Percentiles rank a stretch among this genome's conserved stretches.
These are phyloP conservation scores for Acropora yongei DNA, from an alignment of 64 coral and sea anemone species.

Conservation along the genomic window DNA sequence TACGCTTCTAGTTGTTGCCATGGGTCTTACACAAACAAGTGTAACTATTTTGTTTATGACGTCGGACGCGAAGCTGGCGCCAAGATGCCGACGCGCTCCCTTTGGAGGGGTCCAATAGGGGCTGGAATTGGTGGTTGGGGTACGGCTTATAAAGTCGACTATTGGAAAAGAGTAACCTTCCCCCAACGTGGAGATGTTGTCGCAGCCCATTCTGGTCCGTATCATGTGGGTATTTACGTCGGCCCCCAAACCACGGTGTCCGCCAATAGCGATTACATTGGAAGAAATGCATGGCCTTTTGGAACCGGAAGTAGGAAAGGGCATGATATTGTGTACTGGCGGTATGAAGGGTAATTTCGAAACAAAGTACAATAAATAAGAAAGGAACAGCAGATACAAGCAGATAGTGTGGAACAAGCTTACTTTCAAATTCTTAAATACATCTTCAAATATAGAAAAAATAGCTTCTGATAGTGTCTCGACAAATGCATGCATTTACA, in stretches of 20 bases:
- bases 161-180: constrained; percentile 22
- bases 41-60: constrained; percentile 69
- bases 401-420: too few species aligned
- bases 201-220: background rate
- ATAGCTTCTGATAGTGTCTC: too few species aligned
- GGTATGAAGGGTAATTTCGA: constrained; percentile 11
- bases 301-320: background rate
- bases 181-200: too few species aligned
- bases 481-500: too few species aligned
- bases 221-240: constrained; percentile 49
- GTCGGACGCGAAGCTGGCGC: constrained; percentile 50
- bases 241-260: constrained; percentile 6
- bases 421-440: too few species aligned
- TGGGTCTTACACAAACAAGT: constrained; percentile 47
- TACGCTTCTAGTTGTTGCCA: constrained; percentile 10
- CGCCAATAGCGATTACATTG: constrained; percentile 23
- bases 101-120: constrained; percentile 1
- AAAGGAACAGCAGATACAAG: too few species aligned
- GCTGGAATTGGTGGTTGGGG: constrained; percentile 42
- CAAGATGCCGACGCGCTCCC: constrained; percentile 43
- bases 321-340: constrained; percentile 19
- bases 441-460: too few species aligned
- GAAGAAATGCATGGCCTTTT: background rate
- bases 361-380: too few species aligned
- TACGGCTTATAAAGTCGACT: background rate